Conservation (phyloP, 2,888 invertebrate genomes). For the Drosophila limbata region DNA sequence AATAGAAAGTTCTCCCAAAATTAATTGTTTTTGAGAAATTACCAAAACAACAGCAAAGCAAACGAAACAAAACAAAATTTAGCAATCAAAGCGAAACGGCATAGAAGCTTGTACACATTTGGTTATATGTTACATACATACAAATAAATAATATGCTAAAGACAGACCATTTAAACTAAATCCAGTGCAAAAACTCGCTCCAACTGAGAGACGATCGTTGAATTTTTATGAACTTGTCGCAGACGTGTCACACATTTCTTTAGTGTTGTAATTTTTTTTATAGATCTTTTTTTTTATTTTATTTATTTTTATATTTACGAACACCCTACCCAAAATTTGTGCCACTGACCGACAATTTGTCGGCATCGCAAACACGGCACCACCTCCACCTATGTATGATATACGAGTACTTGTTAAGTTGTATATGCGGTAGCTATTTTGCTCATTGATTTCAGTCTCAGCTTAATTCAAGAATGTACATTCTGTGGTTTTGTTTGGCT, state of each 20-base stretch:
- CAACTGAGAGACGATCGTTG: conserved; percentile 46
- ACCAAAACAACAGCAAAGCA: conserved; percentile 53
- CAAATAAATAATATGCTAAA: conserved; percentile 40
- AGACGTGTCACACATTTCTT: conserved; percentile 55
- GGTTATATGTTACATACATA: not conserved
- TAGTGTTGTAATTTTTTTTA: conserved; percentile 39
- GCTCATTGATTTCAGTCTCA: conserved; percentile 32
- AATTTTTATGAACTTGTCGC: conserved; percentile 72
- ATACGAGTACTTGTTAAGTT: conserved; percentile 3
- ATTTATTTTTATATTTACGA: conserved; percentile 39
- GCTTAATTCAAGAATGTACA: not conserved
- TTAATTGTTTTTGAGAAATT: conserved; percentile 72
- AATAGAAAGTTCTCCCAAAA: conserved; percentile 76
- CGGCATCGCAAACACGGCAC: conserved; percentile 24
- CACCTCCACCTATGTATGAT: conserved; percentile 4
- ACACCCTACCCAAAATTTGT: conserved; percentile 71
- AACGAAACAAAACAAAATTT: conserved; percentile 34
- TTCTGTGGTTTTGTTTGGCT: not conserved
- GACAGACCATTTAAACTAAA: conserved; percentile 73
- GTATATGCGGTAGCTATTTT: conserved; percentile 15
- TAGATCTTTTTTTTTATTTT: conserved; percentile 19
- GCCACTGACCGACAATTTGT: conserved; percentile 75
- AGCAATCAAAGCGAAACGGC: conserved; percentile 35
- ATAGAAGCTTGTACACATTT: conserved; percentile 24
- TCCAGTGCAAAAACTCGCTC: conserved; percentile 68